Percentiles rank a stretch among this genome's conserved stretches.
phyloP scores from a whole-genome alignment of 2,888 invertebrate genomes.

The Melangyna quadrimaculata region DNA sequence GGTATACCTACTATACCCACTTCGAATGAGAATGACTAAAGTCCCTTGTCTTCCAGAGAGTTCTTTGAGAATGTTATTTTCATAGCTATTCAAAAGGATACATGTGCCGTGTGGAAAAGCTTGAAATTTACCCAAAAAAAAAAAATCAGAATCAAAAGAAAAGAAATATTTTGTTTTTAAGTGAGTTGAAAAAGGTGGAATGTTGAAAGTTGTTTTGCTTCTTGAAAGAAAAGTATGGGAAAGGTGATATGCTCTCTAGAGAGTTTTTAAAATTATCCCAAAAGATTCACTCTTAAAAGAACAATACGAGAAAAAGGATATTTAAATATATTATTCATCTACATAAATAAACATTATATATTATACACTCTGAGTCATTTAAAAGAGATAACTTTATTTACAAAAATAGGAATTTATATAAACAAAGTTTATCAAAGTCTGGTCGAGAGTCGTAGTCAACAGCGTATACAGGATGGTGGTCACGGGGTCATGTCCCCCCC shows the following conservation, averaged over 20 bases:
- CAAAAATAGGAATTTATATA: no score
- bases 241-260: background rate
- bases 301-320: background rate
- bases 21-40: background rate
- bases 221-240: background rate
- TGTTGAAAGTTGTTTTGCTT: background rate
- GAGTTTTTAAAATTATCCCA: background rate
- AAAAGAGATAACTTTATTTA: no score
- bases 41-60: constrained; percentile 20
- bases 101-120: constrained; percentile 1
- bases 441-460: no score
- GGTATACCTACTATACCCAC: background rate
- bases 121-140: constrained; percentile 15
- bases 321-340: background rate
- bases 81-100: constrained; percentile 27
- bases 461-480: no score
- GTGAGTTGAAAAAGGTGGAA: background rate
- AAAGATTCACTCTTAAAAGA: background rate
- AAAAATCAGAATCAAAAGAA: no score
- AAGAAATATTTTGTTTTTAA: constrained; percentile 5
- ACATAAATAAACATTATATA: background rate
- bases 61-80: constrained; percentile 48
- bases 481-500: no score
- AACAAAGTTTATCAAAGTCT: no score
- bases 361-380: background rate